A percentile compares a stretch with the other conserved stretches of the same genome.
Evolutionary conservation across 2,113 vertebrate genomes (phyloP).

Genomic region (Mormoops blainvillei): DNA sequence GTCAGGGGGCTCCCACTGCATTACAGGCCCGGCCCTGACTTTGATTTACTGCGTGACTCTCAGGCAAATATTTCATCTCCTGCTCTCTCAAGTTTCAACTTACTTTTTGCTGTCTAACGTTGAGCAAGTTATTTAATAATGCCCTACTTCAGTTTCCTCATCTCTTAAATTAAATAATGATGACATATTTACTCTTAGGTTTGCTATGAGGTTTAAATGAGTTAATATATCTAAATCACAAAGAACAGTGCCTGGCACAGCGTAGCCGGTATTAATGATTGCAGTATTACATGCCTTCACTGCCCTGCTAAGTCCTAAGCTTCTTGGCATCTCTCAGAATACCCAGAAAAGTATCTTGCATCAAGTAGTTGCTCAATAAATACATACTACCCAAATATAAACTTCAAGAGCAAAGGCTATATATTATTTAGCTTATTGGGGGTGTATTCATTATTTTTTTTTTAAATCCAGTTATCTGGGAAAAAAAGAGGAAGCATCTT

Average conservation of each 20-base stretch:
- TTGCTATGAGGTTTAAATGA: neutral
- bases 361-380: neutral
- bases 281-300: neutral
- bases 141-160: neutral
- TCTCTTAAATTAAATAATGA: neutral
- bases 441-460: neutral
- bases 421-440: neutral
- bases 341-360: neutral
- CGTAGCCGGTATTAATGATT: neutral
- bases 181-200: neutral
- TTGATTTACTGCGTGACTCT: neutral
- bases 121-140: neutral
- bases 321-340: neutral
- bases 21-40: neutral
- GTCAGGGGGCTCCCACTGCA: neutral
- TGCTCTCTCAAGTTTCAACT: neutral
- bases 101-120: neutral
- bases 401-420: neutral
- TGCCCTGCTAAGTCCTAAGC: neutral
- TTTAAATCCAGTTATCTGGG: conserved; percentile 33
- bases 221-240: neutral
- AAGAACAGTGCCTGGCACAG: neutral
- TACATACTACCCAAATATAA: neutral
- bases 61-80: neutral
- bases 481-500: conserved; percentile 22